phyloP scores from a whole-genome alignment of 2,113 vertebrate genomes.

The Serilophus lunatus region DNA sequence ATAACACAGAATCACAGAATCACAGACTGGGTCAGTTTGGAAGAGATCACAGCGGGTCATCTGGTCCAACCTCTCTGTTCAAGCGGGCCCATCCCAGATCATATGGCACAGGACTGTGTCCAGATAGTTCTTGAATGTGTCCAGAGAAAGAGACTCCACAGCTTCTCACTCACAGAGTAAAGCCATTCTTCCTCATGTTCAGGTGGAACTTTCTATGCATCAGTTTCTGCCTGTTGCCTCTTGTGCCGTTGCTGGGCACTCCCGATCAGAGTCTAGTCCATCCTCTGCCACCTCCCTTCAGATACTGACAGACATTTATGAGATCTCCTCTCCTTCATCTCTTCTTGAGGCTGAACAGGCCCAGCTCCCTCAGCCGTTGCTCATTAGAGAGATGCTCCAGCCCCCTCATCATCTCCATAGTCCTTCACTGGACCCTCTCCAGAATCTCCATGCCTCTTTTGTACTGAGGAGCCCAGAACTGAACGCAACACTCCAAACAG shows the following conservation, averaged over 20 bases:
- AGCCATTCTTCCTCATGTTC: neutral
- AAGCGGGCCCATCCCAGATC: neutral
- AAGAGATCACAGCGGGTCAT: neutral
- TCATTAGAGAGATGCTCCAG: neutral
- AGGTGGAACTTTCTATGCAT: neutral
- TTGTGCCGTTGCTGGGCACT: neutral
- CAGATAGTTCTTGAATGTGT: neutral
- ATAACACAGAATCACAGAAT: neutral
- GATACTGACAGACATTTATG: neutral
- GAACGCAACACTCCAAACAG: neutral
- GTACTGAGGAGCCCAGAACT: neutral
- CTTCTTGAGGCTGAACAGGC: neutral
- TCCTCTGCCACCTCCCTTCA: neutral
- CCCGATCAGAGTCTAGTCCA: neutral
- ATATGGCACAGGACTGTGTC: neutral
- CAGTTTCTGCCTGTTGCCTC: neutral
- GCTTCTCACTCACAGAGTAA: neutral
- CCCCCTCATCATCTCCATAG: no score
- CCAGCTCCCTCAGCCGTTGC: neutral
- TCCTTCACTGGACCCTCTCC: neutral
- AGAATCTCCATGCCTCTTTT: neutral
- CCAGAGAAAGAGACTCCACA: neutral
- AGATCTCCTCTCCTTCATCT: neutral
- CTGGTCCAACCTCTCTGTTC: neutral
- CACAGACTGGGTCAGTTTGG: neutral